phyloP scores from a whole-genome alignment of 92 coral and sea anemone genomes.

The Epizoanthus rinbou region DNA sequence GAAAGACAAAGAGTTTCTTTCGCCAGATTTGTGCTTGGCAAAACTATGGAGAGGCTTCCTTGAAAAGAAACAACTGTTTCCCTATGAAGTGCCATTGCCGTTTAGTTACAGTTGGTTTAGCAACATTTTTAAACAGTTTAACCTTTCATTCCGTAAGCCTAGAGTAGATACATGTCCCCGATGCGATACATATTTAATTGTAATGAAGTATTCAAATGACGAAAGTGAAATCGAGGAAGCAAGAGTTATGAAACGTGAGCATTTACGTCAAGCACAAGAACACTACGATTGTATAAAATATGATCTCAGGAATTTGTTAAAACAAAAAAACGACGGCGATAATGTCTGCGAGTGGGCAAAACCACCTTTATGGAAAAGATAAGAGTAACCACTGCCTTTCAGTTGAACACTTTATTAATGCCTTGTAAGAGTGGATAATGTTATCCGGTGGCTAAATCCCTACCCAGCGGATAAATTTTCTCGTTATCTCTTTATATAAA shows the following conservation, averaged over 20 bases:
- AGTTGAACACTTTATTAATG: background rate
- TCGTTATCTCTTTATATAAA: no score
- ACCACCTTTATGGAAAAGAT: slow-evolving; percentile 41
- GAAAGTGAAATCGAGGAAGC: slow-evolving; percentile 32
- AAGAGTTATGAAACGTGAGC: slow-evolving; percentile 29
- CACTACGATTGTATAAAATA: slow-evolving; percentile 52
- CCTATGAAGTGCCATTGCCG: background rate
- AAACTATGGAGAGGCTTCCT: slow-evolving; percentile 38
- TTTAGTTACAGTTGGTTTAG: slow-evolving; percentile 36
- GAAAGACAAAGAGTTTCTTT: no score
- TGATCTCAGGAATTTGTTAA: slow-evolving; percentile 28
- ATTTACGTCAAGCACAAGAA: slow-evolving; percentile 26
- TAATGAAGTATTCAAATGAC: slow-evolving; percentile 41
- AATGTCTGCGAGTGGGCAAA: slow-evolving; percentile 6
- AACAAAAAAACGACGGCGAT: slow-evolving; percentile 22
- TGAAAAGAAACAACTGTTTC: slow-evolving; percentile 21
- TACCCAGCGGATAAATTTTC: no score
- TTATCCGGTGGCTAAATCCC: no score
- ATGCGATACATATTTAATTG: slow-evolving; percentile 39
- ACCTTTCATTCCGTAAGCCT: slow-evolving; percentile 46
- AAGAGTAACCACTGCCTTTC: background rate
- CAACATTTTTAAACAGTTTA: slow-evolving; percentile 30
- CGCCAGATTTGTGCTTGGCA: slow-evolving; percentile 36
- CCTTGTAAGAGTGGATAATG: no score
- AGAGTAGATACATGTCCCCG: slow-evolving; percentile 44